These are phyloP conservation scores for Megaustenia siamemsis DNA, from an alignment of 2,888 invertebrate species.

Conservation along the genomic window DNA sequence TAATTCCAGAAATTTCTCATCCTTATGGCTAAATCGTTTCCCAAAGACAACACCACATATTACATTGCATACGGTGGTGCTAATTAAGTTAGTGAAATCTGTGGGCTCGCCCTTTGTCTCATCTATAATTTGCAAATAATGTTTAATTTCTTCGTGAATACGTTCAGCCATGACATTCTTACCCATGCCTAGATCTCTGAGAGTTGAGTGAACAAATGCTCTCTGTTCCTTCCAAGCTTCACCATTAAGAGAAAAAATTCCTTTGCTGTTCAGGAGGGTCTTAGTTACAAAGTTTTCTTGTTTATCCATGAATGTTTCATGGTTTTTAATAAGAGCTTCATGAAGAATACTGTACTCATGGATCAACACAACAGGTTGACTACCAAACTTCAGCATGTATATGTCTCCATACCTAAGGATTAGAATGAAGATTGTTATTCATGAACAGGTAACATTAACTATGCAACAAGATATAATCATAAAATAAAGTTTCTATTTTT, in stretches of 20 bases:
- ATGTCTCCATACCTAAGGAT: constrained; percentile 32
- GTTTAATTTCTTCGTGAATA: constrained; percentile 26
- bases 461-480: too few relatives aligned
- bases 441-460: too few relatives aligned
- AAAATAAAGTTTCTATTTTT: too few relatives aligned
- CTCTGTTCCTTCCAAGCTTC: constrained; percentile 42
- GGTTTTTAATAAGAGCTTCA: constrained; percentile 43
- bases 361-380: constrained; percentile 4
- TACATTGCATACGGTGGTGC: constrained; percentile 15
- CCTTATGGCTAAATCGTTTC: constrained; percentile 35
- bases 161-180: constrained; percentile 40
- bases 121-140: constrained; percentile 14
- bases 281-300: background rate
- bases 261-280: background rate
- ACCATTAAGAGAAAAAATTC: constrained; percentile 24
- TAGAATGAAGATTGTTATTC: too few relatives aligned
- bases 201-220: constrained; percentile 17
- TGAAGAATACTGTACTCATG: constrained; percentile 19
- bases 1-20: constrained; percentile 14
- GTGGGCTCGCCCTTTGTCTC: constrained; percentile 15
- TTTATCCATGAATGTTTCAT: constrained; percentile 33
- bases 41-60: constrained; percentile 42
- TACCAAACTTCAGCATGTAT: constrained; percentile 34
- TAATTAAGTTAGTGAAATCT: constrained; percentile 10
- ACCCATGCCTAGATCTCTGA: constrained; percentile 39